phyloP scores from a whole-genome alignment of 2,797 vertebrate genomes.

The Harpagifer antarcticus region DNA sequence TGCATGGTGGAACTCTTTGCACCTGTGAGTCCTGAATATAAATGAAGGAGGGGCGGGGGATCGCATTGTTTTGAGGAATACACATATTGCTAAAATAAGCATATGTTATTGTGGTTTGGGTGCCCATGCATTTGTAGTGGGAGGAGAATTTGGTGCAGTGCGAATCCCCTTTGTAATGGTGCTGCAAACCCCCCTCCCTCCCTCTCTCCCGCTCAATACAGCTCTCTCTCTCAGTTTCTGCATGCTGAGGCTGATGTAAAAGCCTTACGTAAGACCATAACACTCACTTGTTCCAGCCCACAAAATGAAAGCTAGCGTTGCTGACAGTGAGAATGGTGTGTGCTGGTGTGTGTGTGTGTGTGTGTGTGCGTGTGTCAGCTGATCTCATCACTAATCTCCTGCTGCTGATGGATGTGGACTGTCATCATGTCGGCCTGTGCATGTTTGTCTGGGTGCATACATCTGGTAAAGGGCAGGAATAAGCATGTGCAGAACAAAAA shows the following conservation, averaged over 20 bases:
- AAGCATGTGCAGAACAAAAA: slow-evolving; percentile 35
- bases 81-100: slow-evolving; percentile 49
- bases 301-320: slow-evolving; percentile 70
- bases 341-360: slow-evolving; percentile 9
- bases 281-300: slow-evolving; percentile 70
- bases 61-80: slow-evolving; percentile 27
- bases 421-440: slow-evolving; percentile 13
- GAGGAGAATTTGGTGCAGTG: slow-evolving; percentile 84
- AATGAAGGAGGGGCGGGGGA: slow-evolving; percentile 34
- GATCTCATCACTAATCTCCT: slow-evolving; percentile 68
- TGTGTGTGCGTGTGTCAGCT: slow-evolving; percentile 44
- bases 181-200: slow-evolving; percentile 64
- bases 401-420: slow-evolving; percentile 34
- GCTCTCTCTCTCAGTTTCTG: slow-evolving; percentile 67
- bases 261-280: slow-evolving; percentile 84
- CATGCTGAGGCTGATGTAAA: slow-evolving; percentile 81
- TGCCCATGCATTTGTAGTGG: slow-evolving; percentile 49
- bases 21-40: slow-evolving; percentile 38
- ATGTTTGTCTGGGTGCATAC: slow-evolving; percentile 36
- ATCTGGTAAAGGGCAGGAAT: slow-evolving; percentile 32
- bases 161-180: slow-evolving; percentile 80
- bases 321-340: slow-evolving; percentile 55
- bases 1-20: slow-evolving; percentile 18
- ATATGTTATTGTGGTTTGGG: slow-evolving; percentile 48
- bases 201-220: slow-evolving; percentile 29